phyloP scores from a whole-genome alignment of 1,140 invertebrate species.

The Drosophila pallidifrons region DNA sequence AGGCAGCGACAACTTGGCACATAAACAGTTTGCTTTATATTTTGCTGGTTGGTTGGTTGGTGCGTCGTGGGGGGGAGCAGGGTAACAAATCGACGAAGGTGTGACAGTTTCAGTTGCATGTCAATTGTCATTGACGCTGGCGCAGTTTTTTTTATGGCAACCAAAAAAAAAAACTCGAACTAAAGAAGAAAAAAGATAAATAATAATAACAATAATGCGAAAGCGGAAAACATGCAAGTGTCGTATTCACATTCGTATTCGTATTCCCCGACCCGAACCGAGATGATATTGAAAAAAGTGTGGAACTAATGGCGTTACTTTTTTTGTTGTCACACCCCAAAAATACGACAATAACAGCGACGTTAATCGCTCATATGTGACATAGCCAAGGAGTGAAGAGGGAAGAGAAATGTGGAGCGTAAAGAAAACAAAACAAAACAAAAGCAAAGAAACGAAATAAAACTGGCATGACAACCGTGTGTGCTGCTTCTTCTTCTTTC shows the following conservation, averaged over 20 bases:
- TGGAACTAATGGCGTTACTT: slow-evolving; percentile 31
- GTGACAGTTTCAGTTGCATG: slow-evolving; percentile 55
- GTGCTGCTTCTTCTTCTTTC: no score
- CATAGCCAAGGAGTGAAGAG: slow-evolving; percentile 40
- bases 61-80: no score
- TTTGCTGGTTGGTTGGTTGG: no score
- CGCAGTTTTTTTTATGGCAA: slow-evolving; percentile 34
- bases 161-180: slow-evolving; percentile 30
- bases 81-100: not conserved
- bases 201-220: not conserved
- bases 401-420: not conserved
- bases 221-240: slow-evolving; percentile 10
- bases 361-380: slow-evolving; percentile 32
- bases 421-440: slow-evolving; percentile 27
- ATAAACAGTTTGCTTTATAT: slow-evolving; percentile 23
- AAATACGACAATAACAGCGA: slow-evolving; percentile 33
- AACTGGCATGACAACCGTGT: slow-evolving; percentile 11
- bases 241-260: slow-evolving; percentile 8
- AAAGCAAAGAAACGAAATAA: slow-evolving; percentile 39
- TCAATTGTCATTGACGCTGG: slow-evolving; percentile 63
- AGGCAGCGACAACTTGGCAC: slow-evolving; percentile 4
- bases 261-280: not conserved
- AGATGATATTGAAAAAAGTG: no score
- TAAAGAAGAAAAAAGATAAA: slow-evolving; percentile 31
- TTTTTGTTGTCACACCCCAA: slow-evolving; percentile 56